These are phyloP conservation scores for Rhadinocentrus ornatus DNA, from an alignment of 2,797 vertebrate genomes.

Conservation along the genomic window DNA sequence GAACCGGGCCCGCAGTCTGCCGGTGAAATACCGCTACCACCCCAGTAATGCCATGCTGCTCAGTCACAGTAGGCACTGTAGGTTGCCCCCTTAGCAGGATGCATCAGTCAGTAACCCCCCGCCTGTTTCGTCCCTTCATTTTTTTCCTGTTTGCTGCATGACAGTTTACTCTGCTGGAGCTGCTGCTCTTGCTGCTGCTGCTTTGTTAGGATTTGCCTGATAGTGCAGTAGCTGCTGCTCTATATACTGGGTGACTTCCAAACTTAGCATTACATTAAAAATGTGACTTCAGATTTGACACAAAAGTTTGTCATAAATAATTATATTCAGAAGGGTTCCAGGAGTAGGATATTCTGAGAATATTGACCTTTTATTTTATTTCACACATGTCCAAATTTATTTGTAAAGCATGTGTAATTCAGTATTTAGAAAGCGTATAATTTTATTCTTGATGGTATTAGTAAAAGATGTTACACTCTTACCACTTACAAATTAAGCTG, in stretches of 20 bases:
- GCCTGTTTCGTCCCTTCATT: slow-evolving; percentile 64
- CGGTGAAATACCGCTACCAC: slow-evolving; percentile 87
- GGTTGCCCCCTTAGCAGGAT: slow-evolving; percentile 82
- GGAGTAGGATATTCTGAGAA: slow-evolving; percentile 7
- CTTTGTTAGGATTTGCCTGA: slow-evolving; percentile 66
- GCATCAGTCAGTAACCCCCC: slow-evolving; percentile 77
- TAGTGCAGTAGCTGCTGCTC: slow-evolving; percentile 41
- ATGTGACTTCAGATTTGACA: slow-evolving; percentile 14
- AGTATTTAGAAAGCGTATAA: slow-evolving; percentile 10
- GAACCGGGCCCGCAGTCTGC: slow-evolving; percentile 89
- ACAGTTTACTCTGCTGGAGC: slow-evolving; percentile 58
- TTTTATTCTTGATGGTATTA: slow-evolving; percentile 19
- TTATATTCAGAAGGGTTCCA: slow-evolving; percentile 3
- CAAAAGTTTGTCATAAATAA: slow-evolving; percentile 1
- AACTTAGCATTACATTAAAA: slow-evolving; percentile 22
- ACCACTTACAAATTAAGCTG: slow-evolving; percentile 28
- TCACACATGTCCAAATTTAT: not conserved
- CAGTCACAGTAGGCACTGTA: slow-evolving; percentile 84
- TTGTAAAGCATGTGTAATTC: slow-evolving; percentile 11
- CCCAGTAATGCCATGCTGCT: slow-evolving; percentile 81
- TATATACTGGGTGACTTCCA: slow-evolving; percentile 35
- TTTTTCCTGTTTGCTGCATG: slow-evolving; percentile 73
- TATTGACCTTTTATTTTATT: slow-evolving; percentile 1
- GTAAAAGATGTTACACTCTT: slow-evolving; percentile 19
- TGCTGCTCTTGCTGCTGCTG: slow-evolving; percentile 54